Conservation (phyloP, 53 echinoderm and acorn worm species). For the Henricia sp. region DNA sequence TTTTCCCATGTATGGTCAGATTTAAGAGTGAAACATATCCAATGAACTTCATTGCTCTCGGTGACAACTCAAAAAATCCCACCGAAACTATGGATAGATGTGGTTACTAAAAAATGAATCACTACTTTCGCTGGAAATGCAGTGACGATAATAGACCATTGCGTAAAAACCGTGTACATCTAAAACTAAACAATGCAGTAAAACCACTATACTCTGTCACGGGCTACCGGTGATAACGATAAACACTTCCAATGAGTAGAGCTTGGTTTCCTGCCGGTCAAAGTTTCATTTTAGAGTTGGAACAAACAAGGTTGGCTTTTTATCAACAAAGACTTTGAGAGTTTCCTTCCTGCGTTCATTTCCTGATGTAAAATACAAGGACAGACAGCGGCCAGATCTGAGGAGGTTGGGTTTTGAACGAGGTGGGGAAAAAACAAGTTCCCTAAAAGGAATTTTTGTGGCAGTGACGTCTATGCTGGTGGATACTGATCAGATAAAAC, state of each 20-base stretch:
- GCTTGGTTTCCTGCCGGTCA: background rate
- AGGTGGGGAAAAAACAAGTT: background rate
- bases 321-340: conserved; percentile 1
- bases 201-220: background rate
- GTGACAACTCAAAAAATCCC: too few relatives aligned
- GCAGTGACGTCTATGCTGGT: background rate
- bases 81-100: too few relatives aligned
- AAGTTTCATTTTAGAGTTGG: background rate
- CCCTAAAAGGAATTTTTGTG: background rate
- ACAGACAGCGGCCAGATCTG: background rate
- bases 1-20: too few relatives aligned
- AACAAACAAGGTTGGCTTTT: background rate
- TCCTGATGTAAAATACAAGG: conserved; percentile 25
- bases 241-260: background rate
- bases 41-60: too few relatives aligned
- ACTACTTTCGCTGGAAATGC: too few relatives aligned
- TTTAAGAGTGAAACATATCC: too few relatives aligned
- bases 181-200: background rate
- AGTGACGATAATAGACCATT: too few relatives aligned
- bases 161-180: too few relatives aligned
- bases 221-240: background rate
- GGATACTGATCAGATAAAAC: background rate
- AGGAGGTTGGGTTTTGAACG: background rate
- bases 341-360: conserved; percentile 52
- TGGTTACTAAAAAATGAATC: too few relatives aligned